Base-by-base conservation (phyloP, 92 coral and sea anemone species). In the Epizoanthus scotinus region DNA sequence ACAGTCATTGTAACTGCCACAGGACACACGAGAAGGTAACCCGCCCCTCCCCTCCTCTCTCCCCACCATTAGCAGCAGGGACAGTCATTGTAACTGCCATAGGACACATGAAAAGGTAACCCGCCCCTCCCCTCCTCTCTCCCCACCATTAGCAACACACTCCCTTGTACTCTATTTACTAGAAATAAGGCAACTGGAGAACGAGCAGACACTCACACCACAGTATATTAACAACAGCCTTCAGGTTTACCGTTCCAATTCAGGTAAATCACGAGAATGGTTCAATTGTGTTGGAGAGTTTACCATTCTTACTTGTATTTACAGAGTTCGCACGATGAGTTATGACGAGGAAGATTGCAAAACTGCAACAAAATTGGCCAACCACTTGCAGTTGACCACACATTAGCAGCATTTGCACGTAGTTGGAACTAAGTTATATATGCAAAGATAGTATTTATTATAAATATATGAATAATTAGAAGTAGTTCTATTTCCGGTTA, bases 1-100 rank as follows among this genome's bases (percentile, higher is more conserved):
- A 95, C 17, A 88, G 89, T 50, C 71, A 85, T 59, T 95, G 98
- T 82, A 88, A 89, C 29, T 95, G 98, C 38, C 80, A 64, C 15
- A 78, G 91, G 75, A 86, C 49, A 63, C 20, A 20, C 24, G 78
- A 90, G 80, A 71, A 71, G 78, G 78, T 71, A 27, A 10, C 61
- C n/a, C 8, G 17, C 17, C 27, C 17, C 26, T n/a, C 22, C 10
- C 7, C 27, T 8, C 69, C 17, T 20, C 14, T 5, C 21, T 36
- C 17, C 66, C 22, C 17, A 9, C 29, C 18, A 27, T 28, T 26
- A 24, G 29, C 26, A 21, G n/a, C 67, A 66, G 86, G 53, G 97
- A 95, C 17, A 88, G 89, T 50, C 71, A 85, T 59, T 95, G 98
- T 82, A 88, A 89, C 29, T 95, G 98, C 38, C 80, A 64, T 10